Evolutionary conservation across 1,140 invertebrate species (phyloP), one percentile per base, ranked within the genome.

Genomic region (Reticulitermes speratus): DNA sequence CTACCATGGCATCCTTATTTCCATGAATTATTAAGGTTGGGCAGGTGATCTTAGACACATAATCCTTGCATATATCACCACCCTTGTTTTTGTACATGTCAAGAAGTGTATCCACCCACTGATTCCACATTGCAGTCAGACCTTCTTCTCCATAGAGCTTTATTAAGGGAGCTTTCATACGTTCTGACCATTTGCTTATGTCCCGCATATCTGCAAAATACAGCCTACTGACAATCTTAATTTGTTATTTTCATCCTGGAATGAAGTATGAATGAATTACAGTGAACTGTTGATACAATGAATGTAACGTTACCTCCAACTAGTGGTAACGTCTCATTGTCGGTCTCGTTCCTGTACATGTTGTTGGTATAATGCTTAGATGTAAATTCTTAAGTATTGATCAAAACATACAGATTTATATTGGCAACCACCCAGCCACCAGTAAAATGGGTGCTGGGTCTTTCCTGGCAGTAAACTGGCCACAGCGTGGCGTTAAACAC

Each of bases 21-120:
- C 97, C 97, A 89, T 98, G 96, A 48, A 98, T 88, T 87, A 98
- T 95, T 16, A 97, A 93, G 23, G 96, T 97, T 2, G 95, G 95
- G 88, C 95, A 96, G 59, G 93, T 91, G 87, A 96, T 93, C 89
- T 95, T 91, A 3, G 92, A 89, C 7, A 98, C 88, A 9, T 92
- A 89, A 1, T 91, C 89, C 86, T 93, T 94, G 90, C 96, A 97
- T 87, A 98, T 94, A 88, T 98, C 93, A 2, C 96, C 96, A 11
- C 93, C 90, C 9, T 92, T 90, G 59, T 93, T 89, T 45, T 94
- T 89, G 65, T 91, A 94, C 81, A 96, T 92, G 25, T 89, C 88
- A n/a, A 88, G 89, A 88, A 95, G 92, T 0, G 93, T 92, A 87
- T 97, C 95, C 12, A 95, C 92, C 97, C 96, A 98, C 55, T 91